Evolutionary conservation across 2,888 invertebrate genomes (phyloP).

Genomic region (Epistrophe eligans): DNA sequence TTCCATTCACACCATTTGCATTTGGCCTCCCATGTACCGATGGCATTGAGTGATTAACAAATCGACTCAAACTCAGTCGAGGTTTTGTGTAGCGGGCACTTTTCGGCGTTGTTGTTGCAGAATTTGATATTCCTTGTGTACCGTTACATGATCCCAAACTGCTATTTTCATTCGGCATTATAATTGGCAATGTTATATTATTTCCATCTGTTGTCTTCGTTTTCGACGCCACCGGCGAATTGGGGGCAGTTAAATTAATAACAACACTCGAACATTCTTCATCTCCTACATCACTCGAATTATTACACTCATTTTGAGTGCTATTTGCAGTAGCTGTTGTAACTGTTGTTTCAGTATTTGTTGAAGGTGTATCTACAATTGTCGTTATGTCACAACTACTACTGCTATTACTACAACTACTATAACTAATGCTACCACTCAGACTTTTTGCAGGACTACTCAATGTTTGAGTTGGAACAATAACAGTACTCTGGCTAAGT

Average conservation of each 20-base stretch:
- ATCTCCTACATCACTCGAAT: constrained; percentile 60
- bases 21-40: constrained; percentile 83
- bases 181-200: constrained; percentile 81
- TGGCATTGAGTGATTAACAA: constrained; percentile 83
- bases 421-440: constrained; percentile 77
- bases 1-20: constrained; percentile 78
- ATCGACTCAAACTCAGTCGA: constrained; percentile 83
- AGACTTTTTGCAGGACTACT: constrained; percentile 80
- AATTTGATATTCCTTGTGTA: constrained; percentile 78
- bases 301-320: constrained; percentile 52
- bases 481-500: constrained; percentile 82
- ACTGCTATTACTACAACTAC: constrained; percentile 76
- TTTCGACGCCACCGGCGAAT: constrained; percentile 34
- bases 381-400: constrained; percentile 78
- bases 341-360: constrained; percentile 58
- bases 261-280: constrained; percentile 23
- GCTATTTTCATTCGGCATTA: constrained; percentile 79
- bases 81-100: constrained; percentile 83
- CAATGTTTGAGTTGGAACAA: constrained; percentile 62
- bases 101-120: constrained; percentile 83
- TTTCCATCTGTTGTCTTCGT: constrained; percentile 40
- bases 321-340: constrained; percentile 51
- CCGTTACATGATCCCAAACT: constrained; percentile 77
- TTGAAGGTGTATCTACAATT: constrained; percentile 68
- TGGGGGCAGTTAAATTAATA: constrained; percentile 6